phyloP scores from a whole-genome alignment of 2,888 invertebrate species.

The Pseudanteris insignis region DNA sequence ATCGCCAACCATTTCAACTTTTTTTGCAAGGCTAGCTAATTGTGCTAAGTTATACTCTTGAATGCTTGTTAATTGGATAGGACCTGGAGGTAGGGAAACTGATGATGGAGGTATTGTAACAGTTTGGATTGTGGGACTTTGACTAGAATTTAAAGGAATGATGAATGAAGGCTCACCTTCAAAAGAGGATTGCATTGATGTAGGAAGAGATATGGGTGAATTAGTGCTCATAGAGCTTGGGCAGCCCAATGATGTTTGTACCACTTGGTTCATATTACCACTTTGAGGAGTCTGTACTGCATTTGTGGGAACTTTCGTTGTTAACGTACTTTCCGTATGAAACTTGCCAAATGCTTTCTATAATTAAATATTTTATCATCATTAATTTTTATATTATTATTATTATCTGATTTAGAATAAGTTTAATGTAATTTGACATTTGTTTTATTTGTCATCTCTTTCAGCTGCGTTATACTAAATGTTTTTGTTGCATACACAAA shows the following conservation, averaged over 20 bases:
- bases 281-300: slow-evolving; percentile 68
- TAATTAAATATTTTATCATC: too few relatives aligned
- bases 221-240: slow-evolving; percentile 74
- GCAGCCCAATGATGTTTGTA: slow-evolving; percentile 69
- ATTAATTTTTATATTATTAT: too few relatives aligned
- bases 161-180: slow-evolving; percentile 73
- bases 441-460: too few relatives aligned
- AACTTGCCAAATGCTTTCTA: slow-evolving; percentile 80
- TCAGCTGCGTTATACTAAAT: too few relatives aligned
- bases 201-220: slow-evolving; percentile 75
- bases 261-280: slow-evolving; percentile 69
- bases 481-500: too few relatives aligned
- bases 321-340: slow-evolving; percentile 71
- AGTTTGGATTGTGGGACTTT: slow-evolving; percentile 51
- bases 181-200: slow-evolving; percentile 80
- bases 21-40: slow-evolving; percentile 83
- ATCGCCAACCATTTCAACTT: slow-evolving; percentile 66
- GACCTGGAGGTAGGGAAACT: slow-evolving; percentile 63
- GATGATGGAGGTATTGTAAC: slow-evolving; percentile 61
- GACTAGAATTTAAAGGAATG: slow-evolving; percentile 67
- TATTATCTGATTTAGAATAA: too few relatives aligned
- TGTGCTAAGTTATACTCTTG: slow-evolving; percentile 88
- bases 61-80: slow-evolving; percentile 74
- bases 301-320: slow-evolving; percentile 65
- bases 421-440: too few relatives aligned